Percentiles rank a stretch among this genome's conserved stretches.
Conservation (phyloP, 2,888 invertebrate genomes). For the Amiota mariae region DNA sequence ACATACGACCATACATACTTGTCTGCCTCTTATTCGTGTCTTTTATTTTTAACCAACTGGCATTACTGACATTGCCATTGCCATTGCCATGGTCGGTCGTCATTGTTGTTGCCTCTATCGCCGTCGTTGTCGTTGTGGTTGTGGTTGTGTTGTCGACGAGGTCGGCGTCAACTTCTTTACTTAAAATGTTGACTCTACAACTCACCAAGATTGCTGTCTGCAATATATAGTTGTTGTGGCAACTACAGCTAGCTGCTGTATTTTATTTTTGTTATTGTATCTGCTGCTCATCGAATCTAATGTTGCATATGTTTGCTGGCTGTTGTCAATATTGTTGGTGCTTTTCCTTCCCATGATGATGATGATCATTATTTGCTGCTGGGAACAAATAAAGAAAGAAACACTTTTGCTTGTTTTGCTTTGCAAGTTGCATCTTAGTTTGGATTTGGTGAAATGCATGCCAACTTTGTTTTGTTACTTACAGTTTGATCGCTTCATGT, state of each 20-base stretch:
- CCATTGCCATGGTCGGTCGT: slow-evolving; percentile 15
- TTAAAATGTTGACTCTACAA: slow-evolving; percentile 18
- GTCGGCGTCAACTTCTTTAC: background rate
- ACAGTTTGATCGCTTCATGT: slow-evolving; percentile 4
- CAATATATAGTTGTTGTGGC: slow-evolving; percentile 30
- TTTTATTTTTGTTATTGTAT: background rate
- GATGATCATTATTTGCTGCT: slow-evolving; percentile 49
- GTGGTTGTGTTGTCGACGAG: slow-evolving; percentile 32
- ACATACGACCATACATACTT: too few relatives aligned
- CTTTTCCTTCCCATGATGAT: slow-evolving; percentile 25
- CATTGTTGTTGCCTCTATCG: slow-evolving; percentile 30
- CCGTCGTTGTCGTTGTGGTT: slow-evolving; percentile 9
- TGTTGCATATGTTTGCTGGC: background rate
- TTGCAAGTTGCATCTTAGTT: background rate
- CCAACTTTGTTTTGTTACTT: background rate
- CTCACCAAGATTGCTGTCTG: slow-evolving; percentile 5
- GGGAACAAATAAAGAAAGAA: slow-evolving; percentile 9
- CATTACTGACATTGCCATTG: slow-evolving; percentile 27
- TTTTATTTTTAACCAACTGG: slow-evolving; percentile 15
- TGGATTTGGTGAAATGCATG: background rate
- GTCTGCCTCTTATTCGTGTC: background rate
- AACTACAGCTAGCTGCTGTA: slow-evolving; percentile 29
- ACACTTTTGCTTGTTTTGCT: slow-evolving; percentile 23
- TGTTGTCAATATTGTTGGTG: slow-evolving; percentile 12
- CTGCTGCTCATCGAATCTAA: background rate